Percentiles rank a stretch among this genome's conserved stretches.
These are phyloP conservation scores for Harmothoe impar DNA, from an alignment of 2,888 invertebrate genomes.

Conservation along the genomic window DNA sequence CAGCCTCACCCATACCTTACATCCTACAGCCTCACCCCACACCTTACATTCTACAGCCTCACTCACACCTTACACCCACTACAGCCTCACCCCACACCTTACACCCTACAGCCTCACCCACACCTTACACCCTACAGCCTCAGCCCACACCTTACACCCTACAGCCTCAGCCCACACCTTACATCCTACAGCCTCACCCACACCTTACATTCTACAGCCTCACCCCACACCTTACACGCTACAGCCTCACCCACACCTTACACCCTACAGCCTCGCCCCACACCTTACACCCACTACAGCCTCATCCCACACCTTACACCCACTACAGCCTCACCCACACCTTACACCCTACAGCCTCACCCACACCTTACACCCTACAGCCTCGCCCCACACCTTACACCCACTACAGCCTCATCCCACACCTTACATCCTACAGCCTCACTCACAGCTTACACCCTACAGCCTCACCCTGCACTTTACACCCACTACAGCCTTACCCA, in stretches of 20 bases:
- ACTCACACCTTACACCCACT: too few relatives aligned
- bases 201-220: too few relatives aligned
- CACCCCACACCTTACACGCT: neutral
- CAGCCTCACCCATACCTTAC: too few relatives aligned
- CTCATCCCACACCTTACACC: neutral
- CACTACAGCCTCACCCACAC: neutral
- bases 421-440: neutral
- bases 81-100: too few relatives aligned
- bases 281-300: neutral
- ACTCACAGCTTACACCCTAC: neutral
- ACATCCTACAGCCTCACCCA: too few relatives aligned
- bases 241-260: neutral
- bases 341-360: neutral
- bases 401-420: neutral
- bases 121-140: too few relatives aligned
- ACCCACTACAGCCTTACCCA: too few relatives aligned
- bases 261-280: neutral
- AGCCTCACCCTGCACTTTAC: neutral
- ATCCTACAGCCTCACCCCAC: too few relatives aligned
- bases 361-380: neutral
- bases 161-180: too few relatives aligned
- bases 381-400: neutral
- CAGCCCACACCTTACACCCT: too few relatives aligned
- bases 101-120: too few relatives aligned
- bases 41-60: too few relatives aligned